Percentiles rank a stretch among this genome's conserved stretches.
Conservation (phyloP, 2,113 vertebrate genomes). For the Semicossyphus pulcher region DNA sequence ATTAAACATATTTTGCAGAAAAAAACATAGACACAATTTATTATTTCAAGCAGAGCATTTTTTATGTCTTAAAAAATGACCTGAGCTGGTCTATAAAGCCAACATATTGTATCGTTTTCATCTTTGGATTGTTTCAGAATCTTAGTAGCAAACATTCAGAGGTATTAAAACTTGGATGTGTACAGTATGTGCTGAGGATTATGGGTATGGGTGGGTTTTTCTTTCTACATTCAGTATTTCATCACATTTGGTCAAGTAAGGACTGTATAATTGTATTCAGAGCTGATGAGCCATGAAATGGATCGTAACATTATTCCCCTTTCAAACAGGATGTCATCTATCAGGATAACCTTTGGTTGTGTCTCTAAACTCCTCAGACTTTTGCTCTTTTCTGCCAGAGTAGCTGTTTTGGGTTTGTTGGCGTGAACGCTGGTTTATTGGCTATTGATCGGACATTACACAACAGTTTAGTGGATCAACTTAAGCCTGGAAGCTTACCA, state of each 20-base stretch:
- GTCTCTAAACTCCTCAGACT: background rate
- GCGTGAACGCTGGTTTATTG: background rate
- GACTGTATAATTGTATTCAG: background rate
- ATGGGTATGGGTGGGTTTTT: background rate
- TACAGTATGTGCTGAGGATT: background rate
- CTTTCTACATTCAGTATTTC: background rate
- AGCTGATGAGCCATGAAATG: background rate
- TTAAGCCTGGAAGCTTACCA: conserved; percentile 2
- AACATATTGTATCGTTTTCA: background rate
- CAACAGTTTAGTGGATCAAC: conserved; percentile 30
- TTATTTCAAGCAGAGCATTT: no score
- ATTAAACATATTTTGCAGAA: no score
- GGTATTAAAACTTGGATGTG: background rate
- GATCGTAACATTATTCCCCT: background rate
- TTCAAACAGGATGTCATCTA: background rate
- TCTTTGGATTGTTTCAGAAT: background rate
- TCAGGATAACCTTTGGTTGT: background rate
- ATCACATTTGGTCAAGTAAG: background rate
- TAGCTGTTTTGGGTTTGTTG: background rate
- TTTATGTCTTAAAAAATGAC: no score
- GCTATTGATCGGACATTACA: conserved; percentile 30
- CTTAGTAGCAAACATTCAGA: background rate
- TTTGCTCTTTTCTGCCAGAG: background rate
- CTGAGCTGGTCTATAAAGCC: no score
- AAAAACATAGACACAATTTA: no score